Conservation (phyloP, 2,888 invertebrate species). For the Eupithecia inturbata region DNA sequence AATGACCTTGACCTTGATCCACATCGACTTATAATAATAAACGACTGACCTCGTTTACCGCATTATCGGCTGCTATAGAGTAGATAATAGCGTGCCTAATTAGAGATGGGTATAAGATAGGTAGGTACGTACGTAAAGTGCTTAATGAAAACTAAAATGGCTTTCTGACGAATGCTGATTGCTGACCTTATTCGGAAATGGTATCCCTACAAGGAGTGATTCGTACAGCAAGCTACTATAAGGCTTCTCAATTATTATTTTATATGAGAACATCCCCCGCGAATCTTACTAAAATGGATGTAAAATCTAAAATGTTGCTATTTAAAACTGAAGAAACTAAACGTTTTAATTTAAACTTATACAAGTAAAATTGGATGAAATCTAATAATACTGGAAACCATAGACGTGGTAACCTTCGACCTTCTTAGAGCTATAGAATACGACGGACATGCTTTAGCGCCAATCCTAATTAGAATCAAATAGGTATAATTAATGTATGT, state of each 20-base stretch:
- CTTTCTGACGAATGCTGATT: background rate
- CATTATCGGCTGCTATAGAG: conserved; percentile 74
- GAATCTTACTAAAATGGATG: background rate
- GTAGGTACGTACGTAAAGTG: conserved; percentile 7
- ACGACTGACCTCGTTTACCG: conserved; percentile 81
- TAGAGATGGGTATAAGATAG: conserved; percentile 59
- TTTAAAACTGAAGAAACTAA: background rate
- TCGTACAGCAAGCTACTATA: background rate
- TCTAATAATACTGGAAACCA: background rate
- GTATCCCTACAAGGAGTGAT: background rate
- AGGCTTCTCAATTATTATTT: background rate
- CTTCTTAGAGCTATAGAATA: background rate
- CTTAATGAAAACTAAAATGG: conserved; percentile 17
- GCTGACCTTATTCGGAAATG: background rate
- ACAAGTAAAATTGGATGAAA: background rate
- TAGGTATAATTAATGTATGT: background rate
- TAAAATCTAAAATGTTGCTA: background rate
- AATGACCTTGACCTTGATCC: conserved; percentile 84
- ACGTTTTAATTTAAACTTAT: background rate
- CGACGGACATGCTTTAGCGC: background rate
- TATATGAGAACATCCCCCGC: background rate
- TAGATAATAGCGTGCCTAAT: conserved; percentile 61
- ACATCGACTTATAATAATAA: conserved; percentile 79
- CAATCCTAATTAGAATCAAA: background rate
- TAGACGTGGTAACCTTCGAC: background rate